Base-by-base conservation (phyloP, 2,113 vertebrate genomes). In the Pteruthius melanotis region DNA sequence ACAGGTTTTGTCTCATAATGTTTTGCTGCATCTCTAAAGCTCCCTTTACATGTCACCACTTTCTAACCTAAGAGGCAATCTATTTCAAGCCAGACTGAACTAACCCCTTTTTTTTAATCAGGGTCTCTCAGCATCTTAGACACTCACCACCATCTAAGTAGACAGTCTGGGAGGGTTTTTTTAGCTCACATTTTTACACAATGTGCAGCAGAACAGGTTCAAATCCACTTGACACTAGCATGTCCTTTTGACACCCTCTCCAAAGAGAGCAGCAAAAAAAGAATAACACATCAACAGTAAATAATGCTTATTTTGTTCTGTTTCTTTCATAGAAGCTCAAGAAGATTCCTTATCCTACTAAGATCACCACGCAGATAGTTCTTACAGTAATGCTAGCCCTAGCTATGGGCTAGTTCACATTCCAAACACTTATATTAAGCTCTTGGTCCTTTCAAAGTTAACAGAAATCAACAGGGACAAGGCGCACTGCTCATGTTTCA, bases 401-500 rank as follows among this genome's bases (percentile, higher is more conserved):
- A 70, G 19, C 37, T 59, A 45, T 5, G 9, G 37, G 42, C 40
- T 69, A 49, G n/a, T 54, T 95, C 64, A 66, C 45, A 74, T 86
- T 88, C 47, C 79, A 86, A 27, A 47, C 64, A 61, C 39, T 79
- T 80, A 40, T 21, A 77, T 21, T 59, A 87, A 91, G 91, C 42
- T 61, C 50, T 39, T 66, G 50, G 50, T 23, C 63, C 75, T 90
- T 95, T 92, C 59, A 87, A 66, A 96, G 63, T 47, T 63, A 89
- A 40, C 49, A 83, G 75, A 94, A 94, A 87, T 77, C 87, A 95
- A 77, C 64, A 69, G 59, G 85, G 64, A 86, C 52, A 88, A 90
- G 75, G 94, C 79, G 91, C 39, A 59, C 47, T 37, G 35, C 80
- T 96, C 91, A 61, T 49, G 57, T 95, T 95, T 92, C 95, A 84